Conservation (phyloP, 2,113 vertebrate genomes). For the Rousettus leschenaultii region DNA sequence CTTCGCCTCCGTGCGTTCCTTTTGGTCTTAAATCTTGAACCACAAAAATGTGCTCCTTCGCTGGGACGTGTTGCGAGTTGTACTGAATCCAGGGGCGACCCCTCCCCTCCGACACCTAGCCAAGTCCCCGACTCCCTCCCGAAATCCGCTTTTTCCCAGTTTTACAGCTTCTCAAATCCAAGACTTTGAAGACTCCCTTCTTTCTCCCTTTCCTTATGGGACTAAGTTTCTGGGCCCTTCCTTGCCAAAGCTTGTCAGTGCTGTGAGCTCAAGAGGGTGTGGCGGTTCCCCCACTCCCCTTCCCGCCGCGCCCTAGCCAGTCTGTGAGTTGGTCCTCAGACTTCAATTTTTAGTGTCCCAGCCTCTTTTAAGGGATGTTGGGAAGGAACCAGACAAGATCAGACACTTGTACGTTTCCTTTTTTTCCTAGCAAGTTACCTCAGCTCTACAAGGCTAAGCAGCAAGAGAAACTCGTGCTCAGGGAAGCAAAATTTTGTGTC, state of each 20-base stretch:
- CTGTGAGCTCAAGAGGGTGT: constrained; percentile 54
- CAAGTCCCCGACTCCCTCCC: background rate
- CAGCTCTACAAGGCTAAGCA: background rate
- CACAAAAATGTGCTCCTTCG: constrained; percentile 59
- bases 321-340: background rate
- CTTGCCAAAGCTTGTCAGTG: background rate
- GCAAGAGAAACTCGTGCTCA: constrained; percentile 18
- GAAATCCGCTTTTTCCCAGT: background rate
- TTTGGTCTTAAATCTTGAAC: constrained; percentile 46
- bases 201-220: background rate
- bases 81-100: background rate
- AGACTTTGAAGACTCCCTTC: background rate
- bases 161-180: background rate
- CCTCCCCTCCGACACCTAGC: background rate
- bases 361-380: background rate
- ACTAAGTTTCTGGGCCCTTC: constrained; percentile 50
- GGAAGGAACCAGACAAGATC: background rate
- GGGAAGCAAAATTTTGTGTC: background rate
- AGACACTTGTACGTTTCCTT: background rate
- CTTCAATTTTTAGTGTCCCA: background rate
- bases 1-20: background rate
- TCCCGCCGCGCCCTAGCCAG: background rate
- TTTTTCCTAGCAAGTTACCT: background rate
- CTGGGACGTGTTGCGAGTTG: constrained; percentile 46
- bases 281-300: background rate